Percentiles rank a stretch among this genome's conserved stretches.
Conservation (phyloP, 2,888 invertebrate genomes). For the Cheilosia vulpina region DNA sequence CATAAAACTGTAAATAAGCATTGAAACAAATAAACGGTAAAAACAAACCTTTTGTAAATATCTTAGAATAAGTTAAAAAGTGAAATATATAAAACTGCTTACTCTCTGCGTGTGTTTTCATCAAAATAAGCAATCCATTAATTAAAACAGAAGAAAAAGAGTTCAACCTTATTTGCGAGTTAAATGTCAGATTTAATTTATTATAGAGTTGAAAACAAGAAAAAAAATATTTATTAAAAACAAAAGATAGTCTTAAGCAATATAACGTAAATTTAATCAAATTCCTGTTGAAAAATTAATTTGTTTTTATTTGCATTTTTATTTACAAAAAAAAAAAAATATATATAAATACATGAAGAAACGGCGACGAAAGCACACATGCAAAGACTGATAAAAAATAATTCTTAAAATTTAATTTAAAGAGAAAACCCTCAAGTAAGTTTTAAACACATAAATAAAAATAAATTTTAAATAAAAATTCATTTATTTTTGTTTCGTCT, state of each 20-base stretch:
- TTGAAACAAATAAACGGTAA: constrained; percentile 75
- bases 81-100: constrained; percentile 49
- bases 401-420: constrained; percentile 64
- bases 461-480: constrained; percentile 28
- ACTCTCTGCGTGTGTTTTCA: constrained; percentile 78
- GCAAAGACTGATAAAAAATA: constrained; percentile 77
- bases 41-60: constrained; percentile 76
- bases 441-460: constrained; percentile 41
- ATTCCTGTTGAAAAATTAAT: constrained; percentile 34
- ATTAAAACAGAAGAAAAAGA: constrained; percentile 34
- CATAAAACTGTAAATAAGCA: constrained; percentile 64
- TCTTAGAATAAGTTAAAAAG: constrained; percentile 52
- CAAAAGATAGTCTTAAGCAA: constrained; percentile 20
- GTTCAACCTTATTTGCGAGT: constrained; percentile 71
- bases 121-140: constrained; percentile 77
- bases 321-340: constrained; percentile 21
- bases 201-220: constrained; percentile 57
- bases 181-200: constrained; percentile 71
- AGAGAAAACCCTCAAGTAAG: constrained; percentile 30
- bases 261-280: constrained; percentile 8
- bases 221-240: constrained; percentile 62
- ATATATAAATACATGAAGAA: background rate
- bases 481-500: constrained; percentile 75
- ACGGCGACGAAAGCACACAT: constrained; percentile 76
- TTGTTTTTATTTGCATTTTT: constrained; percentile 45